These are phyloP conservation scores for Nymphalis c-album DNA, from an alignment of 2,888 invertebrate species.

Conservation along the genomic window DNA sequence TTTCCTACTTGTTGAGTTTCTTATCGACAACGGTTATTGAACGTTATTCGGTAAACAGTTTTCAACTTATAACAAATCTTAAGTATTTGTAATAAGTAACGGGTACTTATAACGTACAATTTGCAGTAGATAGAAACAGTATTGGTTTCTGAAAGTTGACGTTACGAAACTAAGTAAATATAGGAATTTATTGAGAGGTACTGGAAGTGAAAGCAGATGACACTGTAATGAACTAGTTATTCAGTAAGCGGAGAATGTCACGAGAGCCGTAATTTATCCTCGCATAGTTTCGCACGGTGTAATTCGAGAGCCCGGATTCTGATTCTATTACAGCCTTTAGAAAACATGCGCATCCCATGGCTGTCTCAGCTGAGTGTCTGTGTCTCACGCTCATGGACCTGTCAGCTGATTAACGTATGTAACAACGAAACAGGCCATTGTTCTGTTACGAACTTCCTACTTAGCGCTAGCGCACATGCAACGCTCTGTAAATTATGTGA, in stretches of 20 bases:
- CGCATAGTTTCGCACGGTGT: constrained; percentile 72
- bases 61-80: constrained; percentile 14
- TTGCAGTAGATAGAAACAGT: neutral
- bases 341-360: constrained; percentile 35
- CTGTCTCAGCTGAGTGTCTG: constrained; percentile 49
- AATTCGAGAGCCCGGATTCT: constrained; percentile 58
- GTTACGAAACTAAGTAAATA: constrained; percentile 3
- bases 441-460: constrained; percentile 43
- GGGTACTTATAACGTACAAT: neutral
- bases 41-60: constrained; percentile 39
- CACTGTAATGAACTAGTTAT: constrained; percentile 36
- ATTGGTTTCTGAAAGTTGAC: neutral
- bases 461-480: constrained; percentile 28
- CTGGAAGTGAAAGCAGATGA: constrained; percentile 42
- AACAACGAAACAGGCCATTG: constrained; percentile 44
- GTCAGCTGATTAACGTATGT: constrained; percentile 55
- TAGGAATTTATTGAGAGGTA: neutral
- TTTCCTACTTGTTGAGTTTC: constrained; percentile 58
- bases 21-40: constrained; percentile 44
- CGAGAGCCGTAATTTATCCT: constrained; percentile 46
- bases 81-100: constrained; percentile 10
- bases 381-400: constrained; percentile 58
- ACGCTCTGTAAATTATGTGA: constrained; percentile 16
- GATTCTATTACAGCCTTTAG: constrained; percentile 40
- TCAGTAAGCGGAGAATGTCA: constrained; percentile 46